These are phyloP conservation scores for Piprites chloris DNA, from an alignment of 2,113 vertebrate species.

Conservation along the genomic window DNA sequence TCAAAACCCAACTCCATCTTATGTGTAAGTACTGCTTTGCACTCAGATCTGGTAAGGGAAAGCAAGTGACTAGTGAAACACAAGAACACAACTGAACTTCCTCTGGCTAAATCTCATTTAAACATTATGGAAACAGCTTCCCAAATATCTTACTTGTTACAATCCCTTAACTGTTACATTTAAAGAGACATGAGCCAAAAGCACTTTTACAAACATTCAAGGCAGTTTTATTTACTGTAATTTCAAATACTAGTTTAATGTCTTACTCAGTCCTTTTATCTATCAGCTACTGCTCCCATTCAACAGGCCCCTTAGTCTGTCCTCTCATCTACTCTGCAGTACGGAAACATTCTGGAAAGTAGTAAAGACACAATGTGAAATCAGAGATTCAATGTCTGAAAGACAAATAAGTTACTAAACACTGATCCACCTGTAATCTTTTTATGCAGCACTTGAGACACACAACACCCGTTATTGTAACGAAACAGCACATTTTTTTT, in stretches of 20 bases:
- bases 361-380: accelerated
- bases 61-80: accelerated
- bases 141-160: not conserved
- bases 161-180: not conserved
- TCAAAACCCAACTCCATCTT: not conserved
- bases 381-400: not conserved
- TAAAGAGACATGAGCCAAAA: not conserved
- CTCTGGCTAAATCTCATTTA: not conserved
- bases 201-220: not conserved
- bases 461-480: accelerated
- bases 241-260: not conserved
- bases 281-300: not conserved
- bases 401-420: not conserved
- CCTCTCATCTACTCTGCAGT: not conserved
- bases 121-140: not conserved
- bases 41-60: accelerated
- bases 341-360: not conserved
- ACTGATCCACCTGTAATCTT: not conserved
- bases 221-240: not conserved
- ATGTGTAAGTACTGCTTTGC: accelerated
- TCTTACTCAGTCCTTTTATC: not conserved
- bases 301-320: not conserved
- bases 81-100: not conserved
- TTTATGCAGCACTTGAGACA: not conserved
- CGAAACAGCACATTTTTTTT: not conserved